phyloP scores from a whole-genome alignment of 2,888 invertebrate genomes.

The Mantis religiosa region DNA sequence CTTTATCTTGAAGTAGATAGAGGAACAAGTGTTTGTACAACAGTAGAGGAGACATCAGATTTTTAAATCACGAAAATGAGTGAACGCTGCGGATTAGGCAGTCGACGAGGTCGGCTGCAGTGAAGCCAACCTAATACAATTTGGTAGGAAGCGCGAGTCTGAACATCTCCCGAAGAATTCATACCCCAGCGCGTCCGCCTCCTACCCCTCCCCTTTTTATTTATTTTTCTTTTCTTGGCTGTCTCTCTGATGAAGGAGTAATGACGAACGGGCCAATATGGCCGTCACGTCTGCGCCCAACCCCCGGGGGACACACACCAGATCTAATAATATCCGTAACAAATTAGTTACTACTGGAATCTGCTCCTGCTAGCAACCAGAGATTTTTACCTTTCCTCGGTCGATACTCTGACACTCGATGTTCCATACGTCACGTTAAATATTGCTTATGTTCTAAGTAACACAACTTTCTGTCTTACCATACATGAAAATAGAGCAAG shows the following conservation, averaged over 20 bases:
- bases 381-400: too few species aligned
- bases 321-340: slow-evolving; percentile 9
- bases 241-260: neutral
- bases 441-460: too few species aligned
- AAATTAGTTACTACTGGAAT: neutral
- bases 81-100: too few species aligned
- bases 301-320: neutral
- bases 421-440: too few species aligned
- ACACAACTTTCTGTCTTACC: too few species aligned
- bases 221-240: neutral
- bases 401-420: too few species aligned
- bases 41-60: too few species aligned
- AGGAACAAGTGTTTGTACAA: too few species aligned
- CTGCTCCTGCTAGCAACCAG: neutral
- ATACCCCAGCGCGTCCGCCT: neutral
- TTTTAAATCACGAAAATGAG: too few species aligned
- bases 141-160: neutral
- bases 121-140: neutral
- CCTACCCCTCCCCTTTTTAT: neutral
- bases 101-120: neutral
- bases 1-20: too few species aligned
- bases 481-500: too few species aligned
- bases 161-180: neutral
- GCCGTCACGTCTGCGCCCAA: neutral
- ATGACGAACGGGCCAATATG: neutral